A percentile compares a stretch with the other conserved stretches of the same genome.
Evolutionary conservation across 2,113 vertebrate species (phyloP).

Genomic region (Zootoca vivipara): DNA sequence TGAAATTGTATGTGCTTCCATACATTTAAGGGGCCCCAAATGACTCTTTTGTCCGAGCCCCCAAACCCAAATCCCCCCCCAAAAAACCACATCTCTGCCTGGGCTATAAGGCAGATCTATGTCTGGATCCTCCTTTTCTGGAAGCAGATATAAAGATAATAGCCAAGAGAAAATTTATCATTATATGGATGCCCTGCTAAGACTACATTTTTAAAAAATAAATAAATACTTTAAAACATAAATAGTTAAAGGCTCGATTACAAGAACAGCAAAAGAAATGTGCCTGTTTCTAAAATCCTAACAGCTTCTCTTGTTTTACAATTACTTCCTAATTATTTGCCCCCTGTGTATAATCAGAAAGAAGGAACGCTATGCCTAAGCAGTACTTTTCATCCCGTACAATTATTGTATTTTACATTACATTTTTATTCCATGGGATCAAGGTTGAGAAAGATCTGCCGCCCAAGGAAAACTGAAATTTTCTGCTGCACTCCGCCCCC

Average conservation of each 20-base stretch:
- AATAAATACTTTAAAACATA: background rate
- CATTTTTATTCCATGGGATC: background rate
- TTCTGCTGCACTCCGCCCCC: too few species aligned
- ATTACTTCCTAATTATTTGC: background rate
- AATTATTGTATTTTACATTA: background rate
- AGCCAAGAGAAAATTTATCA: background rate
- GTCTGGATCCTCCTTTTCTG: background rate
- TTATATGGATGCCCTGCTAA: background rate
- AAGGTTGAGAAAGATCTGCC: background rate
- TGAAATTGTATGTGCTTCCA: too few species aligned
- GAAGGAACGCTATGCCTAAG: background rate
- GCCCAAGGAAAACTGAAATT: too few species aligned
- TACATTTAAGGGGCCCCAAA: too few species aligned
- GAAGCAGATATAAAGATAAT: background rate
- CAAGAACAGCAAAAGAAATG: background rate
- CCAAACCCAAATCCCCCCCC: too few species aligned
- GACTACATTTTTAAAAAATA: background rate
- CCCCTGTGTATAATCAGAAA: background rate
- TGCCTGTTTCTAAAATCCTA: background rate
- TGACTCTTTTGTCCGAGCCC: too few species aligned
- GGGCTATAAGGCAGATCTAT: background rate
- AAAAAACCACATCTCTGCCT: too few species aligned
- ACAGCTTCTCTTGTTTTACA: background rate
- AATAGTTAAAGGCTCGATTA: background rate
- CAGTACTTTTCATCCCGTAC: background rate